Evolutionary conservation across 2,113 vertebrate genomes (phyloP).

Genomic region (Monopterus albus): DNA sequence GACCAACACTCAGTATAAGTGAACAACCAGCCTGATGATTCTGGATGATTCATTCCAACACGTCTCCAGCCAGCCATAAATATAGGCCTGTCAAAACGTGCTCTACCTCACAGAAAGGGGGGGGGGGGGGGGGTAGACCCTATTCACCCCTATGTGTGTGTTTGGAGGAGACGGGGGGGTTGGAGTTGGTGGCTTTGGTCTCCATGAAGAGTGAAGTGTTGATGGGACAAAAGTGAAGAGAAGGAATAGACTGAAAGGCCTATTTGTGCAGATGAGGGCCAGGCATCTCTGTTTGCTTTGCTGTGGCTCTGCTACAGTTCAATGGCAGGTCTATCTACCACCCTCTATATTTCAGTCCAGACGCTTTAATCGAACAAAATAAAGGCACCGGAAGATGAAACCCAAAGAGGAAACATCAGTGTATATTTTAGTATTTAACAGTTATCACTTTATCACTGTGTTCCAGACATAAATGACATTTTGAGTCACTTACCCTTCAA

Average conservation of each 20-base stretch:
- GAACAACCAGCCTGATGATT: conserved; percentile 68
- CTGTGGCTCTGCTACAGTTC: conserved; percentile 65
- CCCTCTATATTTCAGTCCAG: conserved; percentile 46
- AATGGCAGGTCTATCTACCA: conserved; percentile 66
- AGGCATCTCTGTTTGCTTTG: conserved; percentile 66
- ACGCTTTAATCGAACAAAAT: conserved; percentile 35
- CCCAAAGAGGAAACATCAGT: conserved; percentile 27
- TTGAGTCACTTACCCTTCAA: conserved; percentile 48
- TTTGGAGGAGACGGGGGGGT: conserved; percentile 60
- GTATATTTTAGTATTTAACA: conserved; percentile 30
- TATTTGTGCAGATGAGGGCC: conserved; percentile 73
- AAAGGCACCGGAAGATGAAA: conserved; percentile 36
- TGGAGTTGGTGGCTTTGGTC: conserved; percentile 78
- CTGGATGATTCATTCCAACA: conserved; percentile 76
- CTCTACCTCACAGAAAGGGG: conserved; percentile 73
- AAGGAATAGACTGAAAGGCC: conserved; percentile 75
- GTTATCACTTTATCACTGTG: conserved; percentile 27
- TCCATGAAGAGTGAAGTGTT: conserved; percentile 76
- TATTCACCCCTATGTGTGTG: conserved; percentile 79
- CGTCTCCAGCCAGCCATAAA: conserved; percentile 73
- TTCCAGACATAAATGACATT: conserved; percentile 41
- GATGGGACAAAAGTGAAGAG: conserved; percentile 78
- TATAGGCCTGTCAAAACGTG: conserved; percentile 78
- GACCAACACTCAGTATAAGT: conserved; percentile 63
- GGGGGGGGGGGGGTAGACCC: conserved; percentile 70